A percentile compares a stretch with the other conserved stretches of the same genome.
Conservation (phyloP, 2,797 vertebrate genomes). For the Rhabdomys pumilio region DNA sequence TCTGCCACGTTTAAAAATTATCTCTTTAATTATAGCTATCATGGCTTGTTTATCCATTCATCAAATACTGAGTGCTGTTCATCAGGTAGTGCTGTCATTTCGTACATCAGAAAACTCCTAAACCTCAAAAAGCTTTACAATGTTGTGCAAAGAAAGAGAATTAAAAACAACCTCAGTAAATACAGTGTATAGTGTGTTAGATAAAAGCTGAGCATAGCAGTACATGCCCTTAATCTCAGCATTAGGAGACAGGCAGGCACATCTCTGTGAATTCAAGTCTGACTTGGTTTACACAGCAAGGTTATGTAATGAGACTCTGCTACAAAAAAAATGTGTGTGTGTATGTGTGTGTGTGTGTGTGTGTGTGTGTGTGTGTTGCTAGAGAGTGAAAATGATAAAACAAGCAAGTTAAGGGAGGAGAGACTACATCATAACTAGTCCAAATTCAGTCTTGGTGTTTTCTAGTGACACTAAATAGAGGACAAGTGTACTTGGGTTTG, state of each 20-base stretch:
- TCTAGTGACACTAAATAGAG: conserved; percentile 17
- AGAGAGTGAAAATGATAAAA: neutral
- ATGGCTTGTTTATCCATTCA: neutral
- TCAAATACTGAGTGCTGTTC: neutral
- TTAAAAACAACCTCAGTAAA: neutral
- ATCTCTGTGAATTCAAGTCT: neutral
- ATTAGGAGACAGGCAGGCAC: neutral
- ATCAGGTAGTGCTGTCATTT: neutral
- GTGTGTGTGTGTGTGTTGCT: neutral
- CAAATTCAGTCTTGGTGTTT: conserved; percentile 2
- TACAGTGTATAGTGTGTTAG: neutral
- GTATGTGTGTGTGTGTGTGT: neutral
- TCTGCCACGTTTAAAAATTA: conserved; percentile 41
- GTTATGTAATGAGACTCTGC: neutral
- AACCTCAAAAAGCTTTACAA: neutral
- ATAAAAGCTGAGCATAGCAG: neutral
- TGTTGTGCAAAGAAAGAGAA: conserved; percentile 5
- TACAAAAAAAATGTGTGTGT: neutral
- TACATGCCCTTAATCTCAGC: neutral
- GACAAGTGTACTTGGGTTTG: neutral
- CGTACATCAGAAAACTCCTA: conserved; percentile 40
- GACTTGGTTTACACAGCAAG: neutral
- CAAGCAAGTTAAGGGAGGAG: conserved; percentile 1
- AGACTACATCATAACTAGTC: conserved; percentile 2
- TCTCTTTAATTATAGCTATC: neutral